Percentiles rank a stretch among this genome's conserved stretches.
These are phyloP conservation scores for Bombus impatiens DNA, from an alignment of 1,140 invertebrate species.

Conservation along the genomic window DNA sequence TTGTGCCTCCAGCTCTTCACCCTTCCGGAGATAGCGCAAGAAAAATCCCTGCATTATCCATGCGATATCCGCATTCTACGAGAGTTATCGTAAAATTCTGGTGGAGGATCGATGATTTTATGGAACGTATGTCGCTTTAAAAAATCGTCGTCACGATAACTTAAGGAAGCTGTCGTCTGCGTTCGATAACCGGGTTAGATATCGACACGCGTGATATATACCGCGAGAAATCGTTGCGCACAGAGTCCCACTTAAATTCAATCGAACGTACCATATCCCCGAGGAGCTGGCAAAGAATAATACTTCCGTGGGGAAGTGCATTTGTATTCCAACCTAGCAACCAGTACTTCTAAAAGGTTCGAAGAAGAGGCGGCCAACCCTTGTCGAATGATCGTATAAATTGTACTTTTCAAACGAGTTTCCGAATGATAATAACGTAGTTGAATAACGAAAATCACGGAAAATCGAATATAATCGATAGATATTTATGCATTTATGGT, in stretches of 20 bases:
- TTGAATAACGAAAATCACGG: not conserved
- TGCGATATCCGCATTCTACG: not conserved
- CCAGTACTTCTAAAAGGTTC: not conserved
- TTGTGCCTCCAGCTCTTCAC: not conserved
- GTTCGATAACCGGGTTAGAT: slow-evolving; percentile 12
- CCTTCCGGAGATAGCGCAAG: not conserved
- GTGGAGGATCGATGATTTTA: not conserved
- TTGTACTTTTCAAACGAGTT: not conserved
- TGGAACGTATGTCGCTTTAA: not conserved
- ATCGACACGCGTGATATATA: slow-evolving; percentile 18
- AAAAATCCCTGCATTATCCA: not conserved
- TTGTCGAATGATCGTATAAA: not conserved
- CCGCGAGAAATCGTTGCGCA: slow-evolving; percentile 15
- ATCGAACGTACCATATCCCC: slow-evolving; percentile 15
- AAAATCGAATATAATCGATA: not conserved
- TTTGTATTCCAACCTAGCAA: slow-evolving; percentile 8
- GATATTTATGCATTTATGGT: too few species aligned
- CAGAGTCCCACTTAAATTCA: slow-evolving; percentile 44
- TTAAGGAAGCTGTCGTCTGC: not conserved
- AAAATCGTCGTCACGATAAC: not conserved
- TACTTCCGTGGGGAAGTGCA: slow-evolving; percentile 25
- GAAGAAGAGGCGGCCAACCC: not conserved
- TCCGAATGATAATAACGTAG: not conserved
- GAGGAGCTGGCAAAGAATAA: slow-evolving; percentile 15
- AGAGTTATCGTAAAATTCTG: not conserved